These are phyloP conservation scores for Timandra comae DNA, from an alignment of 2,888 invertebrate genomes.

Conservation along the genomic window DNA sequence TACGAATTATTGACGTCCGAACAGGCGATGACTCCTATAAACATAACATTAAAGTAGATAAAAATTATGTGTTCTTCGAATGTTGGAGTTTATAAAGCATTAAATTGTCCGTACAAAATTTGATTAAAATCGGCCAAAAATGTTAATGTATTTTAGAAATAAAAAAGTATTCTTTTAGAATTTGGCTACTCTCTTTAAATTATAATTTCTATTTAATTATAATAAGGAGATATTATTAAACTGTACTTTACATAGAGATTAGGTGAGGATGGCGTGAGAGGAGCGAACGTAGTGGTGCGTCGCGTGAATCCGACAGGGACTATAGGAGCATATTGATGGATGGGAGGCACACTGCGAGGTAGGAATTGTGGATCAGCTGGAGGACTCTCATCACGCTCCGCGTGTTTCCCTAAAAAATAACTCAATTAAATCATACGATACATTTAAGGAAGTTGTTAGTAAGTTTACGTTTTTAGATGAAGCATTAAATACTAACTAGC, in stretches of 20 bases:
- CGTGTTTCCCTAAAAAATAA: constrained; percentile 20
- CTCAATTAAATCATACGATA: background rate
- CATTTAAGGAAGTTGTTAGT: background rate
- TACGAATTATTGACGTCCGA: too few species aligned
- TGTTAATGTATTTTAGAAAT: too few species aligned
- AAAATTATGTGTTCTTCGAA: too few species aligned
- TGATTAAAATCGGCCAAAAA: too few species aligned
- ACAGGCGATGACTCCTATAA: too few species aligned
- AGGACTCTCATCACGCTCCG: constrained; percentile 56
- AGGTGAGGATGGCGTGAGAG: constrained; percentile 36
- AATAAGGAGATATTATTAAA: too few species aligned
- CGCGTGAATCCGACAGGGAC: constrained; percentile 52
- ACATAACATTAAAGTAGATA: too few species aligned
- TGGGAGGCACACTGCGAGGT: constrained; percentile 33
- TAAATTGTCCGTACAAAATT: too few species aligned
- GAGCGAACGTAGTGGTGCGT: constrained; percentile 25
- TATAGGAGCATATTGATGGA: constrained; percentile 56
- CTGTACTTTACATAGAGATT: constrained; percentile 35
- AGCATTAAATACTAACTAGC: constrained; percentile 16
- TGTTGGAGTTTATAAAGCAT: too few species aligned
- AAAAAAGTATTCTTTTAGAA: too few species aligned
- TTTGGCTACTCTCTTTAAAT: too few species aligned
- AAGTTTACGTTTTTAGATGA: background rate
- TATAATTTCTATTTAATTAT: too few species aligned
- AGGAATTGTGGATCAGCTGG: constrained; percentile 55